Conservation (phyloP, 2,797 vertebrate genomes). For the Margarornis squamiger region DNA sequence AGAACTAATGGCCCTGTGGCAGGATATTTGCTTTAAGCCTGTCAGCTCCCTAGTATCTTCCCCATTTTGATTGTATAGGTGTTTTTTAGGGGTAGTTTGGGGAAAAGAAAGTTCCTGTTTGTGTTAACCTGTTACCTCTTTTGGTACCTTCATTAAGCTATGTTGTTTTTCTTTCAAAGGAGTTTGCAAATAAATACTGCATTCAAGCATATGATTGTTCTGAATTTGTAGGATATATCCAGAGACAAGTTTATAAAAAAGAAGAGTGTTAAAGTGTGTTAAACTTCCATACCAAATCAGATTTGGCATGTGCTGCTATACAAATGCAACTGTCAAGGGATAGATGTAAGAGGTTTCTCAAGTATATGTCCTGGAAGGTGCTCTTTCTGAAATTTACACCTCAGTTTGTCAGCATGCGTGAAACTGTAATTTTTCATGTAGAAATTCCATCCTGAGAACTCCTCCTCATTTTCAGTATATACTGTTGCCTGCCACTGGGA, state of each 20-base stretch:
- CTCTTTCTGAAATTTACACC: neutral
- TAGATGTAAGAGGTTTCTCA: neutral
- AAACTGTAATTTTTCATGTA: neutral
- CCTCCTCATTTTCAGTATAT: neutral
- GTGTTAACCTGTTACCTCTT: neutral
- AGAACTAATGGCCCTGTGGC: neutral
- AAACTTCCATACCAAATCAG: neutral
- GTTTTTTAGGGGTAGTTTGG: neutral
- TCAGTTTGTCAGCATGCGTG: neutral
- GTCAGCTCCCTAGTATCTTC: neutral
- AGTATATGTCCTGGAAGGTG: neutral
- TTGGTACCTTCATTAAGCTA: neutral
- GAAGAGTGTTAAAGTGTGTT: neutral
- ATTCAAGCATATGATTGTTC: neutral
- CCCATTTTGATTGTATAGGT: neutral
- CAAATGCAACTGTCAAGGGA: neutral
- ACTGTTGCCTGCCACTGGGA: neutral
- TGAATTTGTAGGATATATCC: neutral
- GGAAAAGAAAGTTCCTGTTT: neutral
- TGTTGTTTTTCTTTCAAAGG: neutral
- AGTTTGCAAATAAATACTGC: neutral
- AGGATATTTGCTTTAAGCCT: neutral
- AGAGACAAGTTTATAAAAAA: neutral
- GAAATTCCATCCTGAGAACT: neutral
- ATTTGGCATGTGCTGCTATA: neutral